These are phyloP conservation scores for Tangara arthus DNA, from an alignment of 2,797 vertebrate genomes.

Conservation along the genomic window DNA sequence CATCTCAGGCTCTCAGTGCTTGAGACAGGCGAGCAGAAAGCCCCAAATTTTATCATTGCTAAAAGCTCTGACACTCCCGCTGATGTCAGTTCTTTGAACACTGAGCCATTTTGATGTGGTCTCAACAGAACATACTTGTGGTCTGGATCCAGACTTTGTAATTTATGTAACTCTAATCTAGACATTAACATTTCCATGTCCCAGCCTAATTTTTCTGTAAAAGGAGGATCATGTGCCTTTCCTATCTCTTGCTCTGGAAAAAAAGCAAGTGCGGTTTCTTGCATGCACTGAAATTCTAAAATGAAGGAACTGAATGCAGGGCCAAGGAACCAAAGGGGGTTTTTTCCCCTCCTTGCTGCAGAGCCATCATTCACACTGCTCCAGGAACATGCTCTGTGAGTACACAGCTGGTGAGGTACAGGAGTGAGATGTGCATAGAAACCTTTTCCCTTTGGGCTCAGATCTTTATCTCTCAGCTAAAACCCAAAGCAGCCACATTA, in stretches of 20 bases:
- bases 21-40: background rate
- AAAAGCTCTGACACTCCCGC: background rate
- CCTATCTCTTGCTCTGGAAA: background rate
- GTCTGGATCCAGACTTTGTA: constrained; percentile 30
- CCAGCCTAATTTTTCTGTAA: constrained; percentile 7
- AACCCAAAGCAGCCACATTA: background rate
- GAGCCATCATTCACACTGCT: background rate
- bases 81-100: constrained; percentile 8
- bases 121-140: constrained; percentile 48
- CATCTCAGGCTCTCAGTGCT: background rate
- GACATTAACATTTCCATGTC: constrained; percentile 24
- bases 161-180: constrained; percentile 48
- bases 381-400: accelerated
- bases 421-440: background rate
- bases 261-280: background rate
- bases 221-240: background rate
- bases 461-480: background rate
- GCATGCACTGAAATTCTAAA: background rate
- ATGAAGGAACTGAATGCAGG: background rate
- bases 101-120: constrained; percentile 55
- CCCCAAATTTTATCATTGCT: background rate
- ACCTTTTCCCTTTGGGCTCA: background rate
- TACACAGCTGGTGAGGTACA: background rate
- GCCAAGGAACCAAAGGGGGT: background rate
- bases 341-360: background rate